Evolutionary conservation across 2,888 invertebrate genomes (phyloP), one percentile per base, ranked within the genome.

Genomic region (Xestia sexstrigata): DNA sequence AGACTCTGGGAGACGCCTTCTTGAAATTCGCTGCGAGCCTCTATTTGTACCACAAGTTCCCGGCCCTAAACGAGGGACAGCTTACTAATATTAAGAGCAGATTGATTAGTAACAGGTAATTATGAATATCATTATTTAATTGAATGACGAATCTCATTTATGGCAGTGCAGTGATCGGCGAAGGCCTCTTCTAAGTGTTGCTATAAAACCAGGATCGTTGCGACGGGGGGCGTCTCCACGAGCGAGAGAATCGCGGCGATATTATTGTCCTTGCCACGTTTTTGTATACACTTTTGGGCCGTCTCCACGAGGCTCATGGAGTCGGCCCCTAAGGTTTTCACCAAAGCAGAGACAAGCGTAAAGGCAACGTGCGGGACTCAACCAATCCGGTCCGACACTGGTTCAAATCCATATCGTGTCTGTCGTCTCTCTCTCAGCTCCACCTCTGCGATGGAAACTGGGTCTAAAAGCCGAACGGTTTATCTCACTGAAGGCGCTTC

Each of bases 1-100:
- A 99, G 94, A 98, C 98, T 0, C 97, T 99, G 7, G 99, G 99
- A 0, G 99, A 99, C 93, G 98, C 99, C 0, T 98, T 98, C 93
- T 95, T 99, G 13, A 99, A 99, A 95, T 98, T 98, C 88, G 97
- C 98, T 2, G 97, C 97, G 1, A 98, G 98, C 0, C 93, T 98
- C 6, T 98, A 97, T 92, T 95, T 99, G 35, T 98, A 97, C 91
- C 97, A 98, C 86, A 96, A 97, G 76, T 98, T 98, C 92, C 97
- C 98, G 0, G 93, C 93, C 0, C 97, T 97, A 63, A 97, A 98
- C 88, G 99, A 99, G 94, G 99, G 99, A 0, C 97, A 97, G 83
- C 96, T 99, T 47, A 98, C 98, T 0, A 97, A 97, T 77, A 95
- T 99, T 23, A 98, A 99, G 90, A 95, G 97, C 1, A 95, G 97